Base-by-base conservation (phyloP, 2,888 invertebrate species). In the Chromoteleia sp. region DNA sequence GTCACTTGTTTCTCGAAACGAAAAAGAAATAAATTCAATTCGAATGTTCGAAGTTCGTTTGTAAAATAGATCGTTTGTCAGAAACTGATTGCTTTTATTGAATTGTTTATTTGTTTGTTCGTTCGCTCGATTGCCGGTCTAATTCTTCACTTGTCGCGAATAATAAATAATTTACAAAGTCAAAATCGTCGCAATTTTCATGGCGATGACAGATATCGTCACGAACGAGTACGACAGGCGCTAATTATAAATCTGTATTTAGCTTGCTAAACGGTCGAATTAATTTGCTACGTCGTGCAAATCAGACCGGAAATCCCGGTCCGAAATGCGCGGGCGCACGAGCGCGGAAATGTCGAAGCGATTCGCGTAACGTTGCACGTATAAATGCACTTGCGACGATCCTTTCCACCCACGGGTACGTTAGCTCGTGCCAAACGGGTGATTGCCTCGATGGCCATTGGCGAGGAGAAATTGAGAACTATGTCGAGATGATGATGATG, bases 391-490 rank as follows among this genome's bases (percentile, higher is more conserved):
- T 33, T 48, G 45, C 77, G 56, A 73, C 68, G 70, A 61, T 78
- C 52, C 21, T 59, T 73, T 71, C 65, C 78, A 67, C 77, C 78
- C 78, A 79, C 82, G 75, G 63, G n/a, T 61, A 45, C 54, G 63
- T 43, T 75, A 74, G 68, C 82, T 80, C 82, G 82, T 82, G 82
- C 80, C 82, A 80, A 82, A 76, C 56, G 58, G 65, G 54, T 43
- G 74, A 78, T 78, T 73, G 65, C 61, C 75, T 80, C 73, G 73
- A 81, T 71, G 54, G 43, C 12, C 43, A 73, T 54, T 45, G 45
- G 74, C 17, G 2, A 63, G 70, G 52, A 61, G 73, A 67, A 54
- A 78, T 74, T 45, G 77, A 59, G 68, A 68, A 77, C 45, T 67
- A 50, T 43, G 76, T 52, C 29, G 29, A 52, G 56, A 70, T 70